Evolutionary conservation across 2,797 vertebrate genomes (phyloP), one percentile per base, ranked within the genome.

Genomic region (Manis crassicaudata): DNA sequence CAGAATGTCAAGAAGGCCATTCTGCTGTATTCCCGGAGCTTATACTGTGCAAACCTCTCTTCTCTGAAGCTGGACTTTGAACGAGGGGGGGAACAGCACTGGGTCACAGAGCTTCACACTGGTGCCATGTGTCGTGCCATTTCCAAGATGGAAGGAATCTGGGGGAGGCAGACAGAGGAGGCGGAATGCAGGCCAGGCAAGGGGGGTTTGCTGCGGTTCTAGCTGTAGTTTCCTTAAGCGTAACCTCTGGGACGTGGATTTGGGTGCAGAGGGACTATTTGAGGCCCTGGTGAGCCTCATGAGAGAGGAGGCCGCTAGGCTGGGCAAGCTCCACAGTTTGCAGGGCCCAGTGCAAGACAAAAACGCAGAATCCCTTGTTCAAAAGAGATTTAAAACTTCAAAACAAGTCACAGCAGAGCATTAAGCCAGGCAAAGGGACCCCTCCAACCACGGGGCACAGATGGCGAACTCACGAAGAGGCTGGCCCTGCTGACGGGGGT

Each of bases 11-110:
- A 6, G 65, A 62, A 32, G 52, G 16, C 56, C 32, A 4, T 25
- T 13, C 3, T 13, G 2, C 6, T 3, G n/a, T 20, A 0, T 54
- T 58, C 5, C 37, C 5, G 2, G 6, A 17, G n/a, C 29, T 2
- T 0, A 0, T 0, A 0, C 18, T 9, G 20, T 18, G 3, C 4
- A 37, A 1, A 7, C 4, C 73, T 21, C 54, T 58, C 0, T 37
- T 6, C 17, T 16, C 32, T 13, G 11, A 52, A 16, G 35, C 52
- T 5, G 13, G 43, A 35, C 27, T 37, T 25, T 29, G 37, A 62
- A 0, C 37, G 11, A 63, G 0, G 2, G 8, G 10, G n/a, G 65
- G 25, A 46, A 20, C 29, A 17, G 13, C 40, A 1, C 29, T 14
- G 50, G 58, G 25, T 35, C 10, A 2, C 2, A 5, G 11, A 60